phyloP scores from a whole-genome alignment of 2,888 invertebrate genomes.

The Clusia tigrina region DNA sequence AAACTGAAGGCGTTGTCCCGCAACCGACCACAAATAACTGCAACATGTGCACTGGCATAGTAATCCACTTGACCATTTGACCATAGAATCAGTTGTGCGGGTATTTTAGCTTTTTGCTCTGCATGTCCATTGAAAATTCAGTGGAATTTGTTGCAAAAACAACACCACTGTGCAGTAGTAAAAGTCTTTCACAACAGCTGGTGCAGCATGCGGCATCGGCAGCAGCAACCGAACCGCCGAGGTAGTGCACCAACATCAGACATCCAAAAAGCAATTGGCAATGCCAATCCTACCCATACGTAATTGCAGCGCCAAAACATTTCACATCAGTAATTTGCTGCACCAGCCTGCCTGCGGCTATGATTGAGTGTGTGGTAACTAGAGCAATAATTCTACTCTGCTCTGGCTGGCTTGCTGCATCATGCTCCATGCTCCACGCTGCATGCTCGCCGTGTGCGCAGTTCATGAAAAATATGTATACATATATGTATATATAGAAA shows the following conservation, averaged over 20 bases:
- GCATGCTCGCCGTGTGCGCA: background rate
- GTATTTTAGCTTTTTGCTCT: background rate
- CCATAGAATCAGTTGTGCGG: constrained; percentile 50
- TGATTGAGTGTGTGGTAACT: constrained; percentile 1
- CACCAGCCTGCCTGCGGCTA: background rate
- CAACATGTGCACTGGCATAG: constrained; percentile 46
- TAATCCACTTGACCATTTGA: constrained; percentile 61
- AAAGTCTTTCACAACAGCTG: background rate
- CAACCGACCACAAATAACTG: constrained; percentile 12
- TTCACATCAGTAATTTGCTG: constrained; percentile 17
- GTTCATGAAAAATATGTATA: constrained; percentile 8
- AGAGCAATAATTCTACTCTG: constrained; percentile 9
- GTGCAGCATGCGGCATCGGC: too few relatives aligned
- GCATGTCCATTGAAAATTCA: background rate
- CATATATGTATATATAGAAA: constrained; percentile 5
- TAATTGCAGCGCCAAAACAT: constrained; percentile 24
- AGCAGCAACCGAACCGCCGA: background rate
- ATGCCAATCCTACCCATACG: constrained; percentile 16
- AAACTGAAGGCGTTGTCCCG: constrained; percentile 31
- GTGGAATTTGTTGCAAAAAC: background rate
- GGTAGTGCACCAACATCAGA: background rate
- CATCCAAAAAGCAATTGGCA: constrained; percentile 18
- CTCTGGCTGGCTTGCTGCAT: background rate
- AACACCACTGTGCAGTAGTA: background rate
- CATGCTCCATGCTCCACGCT: too few relatives aligned